Evolutionary conservation across 2,113 vertebrate species (phyloP), one percentile per base, ranked within the genome.

Genomic region (Python bivittatus): DNA sequence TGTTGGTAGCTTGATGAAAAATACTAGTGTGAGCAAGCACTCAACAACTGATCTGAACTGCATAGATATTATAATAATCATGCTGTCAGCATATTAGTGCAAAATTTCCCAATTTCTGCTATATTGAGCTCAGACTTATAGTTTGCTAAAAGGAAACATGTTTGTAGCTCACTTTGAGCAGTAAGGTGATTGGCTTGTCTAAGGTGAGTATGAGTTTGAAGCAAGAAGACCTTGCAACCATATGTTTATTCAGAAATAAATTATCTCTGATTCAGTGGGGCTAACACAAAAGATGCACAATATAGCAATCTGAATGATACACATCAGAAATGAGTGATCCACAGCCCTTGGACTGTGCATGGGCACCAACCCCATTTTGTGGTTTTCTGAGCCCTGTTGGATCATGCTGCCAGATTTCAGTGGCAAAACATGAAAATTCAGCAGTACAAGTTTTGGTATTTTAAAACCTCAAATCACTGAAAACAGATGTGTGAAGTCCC

Each of bases 51-150:
- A 93, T 94, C 93, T 93, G 90, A 64, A 93, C 91, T 48, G 64
- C 94, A 88, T 89, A 92, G 94, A 94, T 92, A 89, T 94, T 88
- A 57, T 94, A 96, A 94, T 95, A 96, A 93, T 48, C 64, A 44
- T 64, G 91, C 23, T 0, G 29, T 79, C 61, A 33, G 48, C 61
- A 72, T 22, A 87, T 86, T 68, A 23, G 23, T 54, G 29, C 84
- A 87, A 33, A 86, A 54, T 86, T 91, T 27, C 25, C 23, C 52
- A 79, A 79, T 54, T 88, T 91, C 85, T 6, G 8, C 38, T 4
- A 53, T 56, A 15, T 87, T 91, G 38, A 84, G 23, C 33, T 42
- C 23, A 29, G 23, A 56, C 2, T 9, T 27, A 86, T 38, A 53
- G 52, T 25, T 56, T 91, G 9, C 52, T 54, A 72, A 72, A 72